phyloP scores from a whole-genome alignment of 2,888 invertebrate genomes.

The Patella depressa region DNA sequence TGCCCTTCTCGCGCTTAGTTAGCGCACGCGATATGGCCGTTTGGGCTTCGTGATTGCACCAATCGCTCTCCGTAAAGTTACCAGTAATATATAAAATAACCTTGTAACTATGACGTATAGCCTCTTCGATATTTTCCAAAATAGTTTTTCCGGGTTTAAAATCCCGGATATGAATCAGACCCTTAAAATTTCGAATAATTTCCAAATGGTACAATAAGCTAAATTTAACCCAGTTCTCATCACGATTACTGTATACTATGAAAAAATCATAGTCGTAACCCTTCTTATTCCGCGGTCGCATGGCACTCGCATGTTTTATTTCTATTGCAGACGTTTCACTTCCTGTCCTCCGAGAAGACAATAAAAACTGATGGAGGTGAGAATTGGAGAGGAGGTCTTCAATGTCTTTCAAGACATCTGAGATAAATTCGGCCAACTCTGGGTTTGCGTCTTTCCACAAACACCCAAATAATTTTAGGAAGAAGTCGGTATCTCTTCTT shows the following conservation, averaged over 20 bases:
- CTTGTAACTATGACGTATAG: background rate
- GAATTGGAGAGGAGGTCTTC: background rate
- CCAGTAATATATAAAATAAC: background rate
- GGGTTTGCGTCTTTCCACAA: background rate
- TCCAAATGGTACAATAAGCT: background rate
- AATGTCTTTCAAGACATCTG: background rate
- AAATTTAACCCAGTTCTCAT: background rate
- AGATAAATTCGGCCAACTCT: background rate
- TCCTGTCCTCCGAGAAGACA: no score
- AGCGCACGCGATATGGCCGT: background rate
- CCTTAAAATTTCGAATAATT: background rate
- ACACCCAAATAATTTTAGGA: background rate
- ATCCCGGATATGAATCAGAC: background rate
- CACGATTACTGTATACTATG: background rate
- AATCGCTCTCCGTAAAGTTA: background rate
- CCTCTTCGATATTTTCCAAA: background rate
- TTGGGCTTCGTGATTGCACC: background rate
- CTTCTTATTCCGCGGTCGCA: background rate
- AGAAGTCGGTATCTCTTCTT: background rate
- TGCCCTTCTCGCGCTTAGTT: background rate
- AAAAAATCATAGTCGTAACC: background rate
- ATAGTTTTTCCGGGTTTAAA: background rate
- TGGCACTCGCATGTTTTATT: background rate
- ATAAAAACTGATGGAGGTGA: background rate
- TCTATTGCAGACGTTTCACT: background rate